Evolutionary conservation across 2,113 vertebrate genomes (phyloP).

Genomic region (Colistium nudipinnis): DNA sequence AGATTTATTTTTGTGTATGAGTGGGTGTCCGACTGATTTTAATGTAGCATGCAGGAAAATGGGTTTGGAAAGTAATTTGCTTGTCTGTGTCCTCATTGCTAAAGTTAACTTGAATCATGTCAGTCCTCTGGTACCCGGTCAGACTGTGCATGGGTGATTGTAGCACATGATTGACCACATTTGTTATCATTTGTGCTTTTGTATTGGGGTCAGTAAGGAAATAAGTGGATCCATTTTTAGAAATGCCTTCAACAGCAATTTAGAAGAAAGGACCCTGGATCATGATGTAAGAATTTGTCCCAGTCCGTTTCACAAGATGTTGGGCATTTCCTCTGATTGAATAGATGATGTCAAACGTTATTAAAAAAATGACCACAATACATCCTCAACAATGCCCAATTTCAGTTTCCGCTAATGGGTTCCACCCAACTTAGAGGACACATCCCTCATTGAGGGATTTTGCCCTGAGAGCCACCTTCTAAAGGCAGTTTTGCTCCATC

Average conservation of each 20-base stretch:
- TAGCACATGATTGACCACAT: not conserved
- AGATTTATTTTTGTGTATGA: slow-evolving; percentile 69
- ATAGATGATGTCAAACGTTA: slow-evolving; percentile 57
- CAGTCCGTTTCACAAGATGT: slow-evolving; percentile 46
- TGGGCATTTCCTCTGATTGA: slow-evolving; percentile 54
- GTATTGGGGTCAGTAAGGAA: slow-evolving; percentile 9
- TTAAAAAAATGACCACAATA: slow-evolving; percentile 52
- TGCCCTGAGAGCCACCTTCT: slow-evolving; percentile 57
- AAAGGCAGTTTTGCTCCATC: slow-evolving; percentile 62
- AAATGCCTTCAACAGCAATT: slow-evolving; percentile 45
- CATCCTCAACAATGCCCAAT: slow-evolving; percentile 57
- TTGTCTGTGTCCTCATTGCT: slow-evolving; percentile 6
- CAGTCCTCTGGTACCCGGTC: not conserved
- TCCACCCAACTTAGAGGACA: slow-evolving; percentile 56
- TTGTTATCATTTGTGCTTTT: not conserved
- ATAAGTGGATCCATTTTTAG: slow-evolving; percentile 4
- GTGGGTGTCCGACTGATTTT: slow-evolving; percentile 36
- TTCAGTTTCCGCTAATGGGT: slow-evolving; percentile 63
- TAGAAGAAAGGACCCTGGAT: slow-evolving; percentile 47
- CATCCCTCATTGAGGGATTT: slow-evolving; percentile 53
- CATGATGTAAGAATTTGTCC: slow-evolving; percentile 52
- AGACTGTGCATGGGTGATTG: not conserved
- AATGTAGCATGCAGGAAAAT: slow-evolving; percentile 37
- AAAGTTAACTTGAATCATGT: not conserved
- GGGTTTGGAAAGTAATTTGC: not conserved